phyloP scores from a whole-genome alignment of 2,888 invertebrate genomes.

The Hydraecia micacea region DNA sequence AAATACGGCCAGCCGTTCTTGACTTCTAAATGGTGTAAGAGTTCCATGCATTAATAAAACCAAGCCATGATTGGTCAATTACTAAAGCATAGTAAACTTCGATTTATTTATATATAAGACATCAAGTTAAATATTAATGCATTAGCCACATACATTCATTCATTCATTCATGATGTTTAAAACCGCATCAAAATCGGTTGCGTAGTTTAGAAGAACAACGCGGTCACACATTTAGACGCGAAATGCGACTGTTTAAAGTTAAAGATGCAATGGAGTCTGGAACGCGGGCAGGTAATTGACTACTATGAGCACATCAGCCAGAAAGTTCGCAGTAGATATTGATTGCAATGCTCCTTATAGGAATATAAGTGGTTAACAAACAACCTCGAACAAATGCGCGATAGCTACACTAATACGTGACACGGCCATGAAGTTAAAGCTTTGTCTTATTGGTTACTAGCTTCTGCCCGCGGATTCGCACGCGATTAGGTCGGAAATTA shows the following conservation, averaged over 20 bases:
- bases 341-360: not conserved
- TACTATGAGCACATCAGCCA: not conserved
- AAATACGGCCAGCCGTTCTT: too few species aligned
- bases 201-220: not conserved
- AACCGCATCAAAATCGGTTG: not conserved
- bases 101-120: too few species aligned
- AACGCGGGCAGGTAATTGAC: not conserved
- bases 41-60: conserved; percentile 33
- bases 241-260: not conserved
- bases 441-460: not conserved
- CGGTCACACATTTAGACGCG: not conserved
- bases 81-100: conserved; percentile 49
- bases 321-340: not conserved
- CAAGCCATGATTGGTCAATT: conserved; percentile 55
- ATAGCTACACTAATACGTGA: not conserved
- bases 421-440: not conserved
- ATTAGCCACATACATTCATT: too few species aligned
- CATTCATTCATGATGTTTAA: not conserved
- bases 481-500: not conserved
- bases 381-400: not conserved
- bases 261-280: not conserved
- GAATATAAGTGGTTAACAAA: not conserved
- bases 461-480: not conserved
- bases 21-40: too few species aligned
- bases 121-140: too few species aligned